Base-by-base conservation (phyloP, 1,140 invertebrate genomes). In the Papilio glaucus region DNA sequence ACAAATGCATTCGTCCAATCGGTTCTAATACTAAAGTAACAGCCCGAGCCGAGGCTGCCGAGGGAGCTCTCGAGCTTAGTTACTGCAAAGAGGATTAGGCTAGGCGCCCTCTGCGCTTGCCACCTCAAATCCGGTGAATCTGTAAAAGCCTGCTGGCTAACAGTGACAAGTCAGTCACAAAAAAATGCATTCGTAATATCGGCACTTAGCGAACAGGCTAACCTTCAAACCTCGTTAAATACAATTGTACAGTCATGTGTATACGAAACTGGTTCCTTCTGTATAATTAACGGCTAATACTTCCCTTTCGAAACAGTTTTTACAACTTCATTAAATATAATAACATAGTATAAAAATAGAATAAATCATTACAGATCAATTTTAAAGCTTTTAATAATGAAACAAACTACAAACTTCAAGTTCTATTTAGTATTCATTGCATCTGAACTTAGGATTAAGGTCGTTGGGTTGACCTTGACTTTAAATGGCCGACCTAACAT, bases 1-100 rank as follows among this genome's bases (percentile, higher is more conserved):
- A 45, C 42, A 45, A 45, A 45, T 45, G 42, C 42, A 45, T 7
- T n/a, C n/a, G n/a, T n/a, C n/a, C n/a, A n/a, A n/a, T n/a, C n/a
- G n/a, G n/a, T n/a, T n/a, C n/a, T n/a, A n/a, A n/a, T n/a, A n/a
- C n/a, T n/a, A n/a, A n/a, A n/a, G n/a, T n/a, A n/a, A n/a, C n/a
- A n/a, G n/a, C n/a, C n/a, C n/a, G n/a, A n/a, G n/a, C n/a, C n/a
- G n/a, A n/a, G n/a, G n/a, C n/a, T n/a, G n/a, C n/a, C n/a, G n/a
- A n/a, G n/a, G n/a, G n/a, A n/a, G n/a, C n/a, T n/a, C n/a, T n/a
- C n/a, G n/a, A n/a, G n/a, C n/a, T n/a, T n/a, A n/a, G n/a, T n/a
- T n/a, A n/a, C n/a, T n/a, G n/a, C n/a, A n/a, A n/a, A n/a, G n/a
- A n/a, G n/a, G n/a, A n/a, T n/a, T n/a, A n/a, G n/a, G n/a, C n/a